Conservation (phyloP, 2,888 invertebrate genomes). For the Malachius bipustulatus region DNA sequence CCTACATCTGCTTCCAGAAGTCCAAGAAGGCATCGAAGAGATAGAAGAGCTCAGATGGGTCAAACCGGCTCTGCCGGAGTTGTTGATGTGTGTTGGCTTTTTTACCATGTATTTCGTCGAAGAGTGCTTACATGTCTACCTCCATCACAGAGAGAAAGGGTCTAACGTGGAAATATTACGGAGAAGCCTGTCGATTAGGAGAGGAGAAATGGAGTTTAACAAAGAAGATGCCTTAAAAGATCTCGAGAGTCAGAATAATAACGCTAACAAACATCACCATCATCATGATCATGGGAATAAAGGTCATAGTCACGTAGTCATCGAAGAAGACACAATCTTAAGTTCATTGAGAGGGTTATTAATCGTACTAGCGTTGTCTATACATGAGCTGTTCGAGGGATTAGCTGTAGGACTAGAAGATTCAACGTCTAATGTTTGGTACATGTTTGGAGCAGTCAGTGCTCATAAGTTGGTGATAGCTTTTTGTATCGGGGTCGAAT, state of each 20-base stretch:
- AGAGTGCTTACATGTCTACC: constrained; percentile 60
- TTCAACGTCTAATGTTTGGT: constrained; percentile 50
- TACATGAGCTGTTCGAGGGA: constrained; percentile 81
- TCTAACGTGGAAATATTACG: constrained; percentile 24
- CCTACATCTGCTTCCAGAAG: constrained; percentile 69
- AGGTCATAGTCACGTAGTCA: constrained; percentile 24
- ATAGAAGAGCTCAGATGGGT: constrained; percentile 45
- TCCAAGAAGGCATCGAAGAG: constrained; percentile 53
- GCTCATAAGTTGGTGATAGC: constrained; percentile 80
- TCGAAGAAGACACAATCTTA: constrained; percentile 27
- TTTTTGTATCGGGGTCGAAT: constrained; percentile 77
- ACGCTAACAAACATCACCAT: constrained; percentile 4
- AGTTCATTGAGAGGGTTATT: constrained; percentile 54
- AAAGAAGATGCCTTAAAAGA: constrained; percentile 11
- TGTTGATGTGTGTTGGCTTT: constrained; percentile 64
- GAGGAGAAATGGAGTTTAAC: constrained; percentile 21
- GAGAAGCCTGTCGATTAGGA: constrained; percentile 30
- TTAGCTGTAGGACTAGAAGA: constrained; percentile 68
- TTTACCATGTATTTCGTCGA: constrained; percentile 71
- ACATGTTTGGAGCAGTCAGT: constrained; percentile 73
- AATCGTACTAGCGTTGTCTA: constrained; percentile 70
- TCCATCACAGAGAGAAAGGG: constrained; percentile 36
- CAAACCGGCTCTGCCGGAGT: constrained; percentile 53
- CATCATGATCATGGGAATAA: constrained; percentile 23
- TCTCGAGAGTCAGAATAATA: constrained; percentile 3